Base-by-base conservation (phyloP, 2,797 vertebrate genomes). In the Pelodytes ibericus region DNA sequence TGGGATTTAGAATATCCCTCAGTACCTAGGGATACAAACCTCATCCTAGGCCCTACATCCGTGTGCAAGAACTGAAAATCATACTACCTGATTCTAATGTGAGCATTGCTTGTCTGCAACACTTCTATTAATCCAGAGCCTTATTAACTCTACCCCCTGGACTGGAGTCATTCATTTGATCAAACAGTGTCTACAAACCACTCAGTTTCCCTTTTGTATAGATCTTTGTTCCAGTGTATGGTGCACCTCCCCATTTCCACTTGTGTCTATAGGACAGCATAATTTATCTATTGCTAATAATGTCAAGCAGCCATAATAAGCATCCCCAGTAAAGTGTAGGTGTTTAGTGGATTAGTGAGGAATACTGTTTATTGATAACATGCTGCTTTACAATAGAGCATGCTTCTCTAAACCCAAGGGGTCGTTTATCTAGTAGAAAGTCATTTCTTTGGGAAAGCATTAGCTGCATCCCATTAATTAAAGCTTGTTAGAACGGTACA, bases 401-500 rank as follows among this genome's bases (percentile, higher is more conserved):
- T 80, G 84, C 87, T 91, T 89, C 84, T 82, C 26, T 87, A 87
- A 89, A 88, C 88, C 86, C 86, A 86, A 86, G 87, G 87, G 85
- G 81, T 75, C 4, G 88, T 91, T 91, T 87, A 80, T 90, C 85
- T 88, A 83, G 70, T 82, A 82, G 87, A 87, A 90, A 86, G 89
- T 87, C 89, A 88, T 91, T 90, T 92, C 86, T 91, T 87, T 85
- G 86, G 82, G 85, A 91, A 88, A 84, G 84, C 87, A 85, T 90
- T 91, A 90, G 81, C 86, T 84, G 87, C 85, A 86, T 83, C 77
- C 89, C 88, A 87, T 92, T 92, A 92, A 90, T 93, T 92, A 92
- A 89, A 87, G 85, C 88, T 90, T 87, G 86, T 93, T 93, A 88
- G 82, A 87, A 88, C 78, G 81, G 73, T 88, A 87, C 87, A 89